Base-by-base conservation (phyloP, 1,140 invertebrate genomes). In the Nephotettix cincticeps region DNA sequence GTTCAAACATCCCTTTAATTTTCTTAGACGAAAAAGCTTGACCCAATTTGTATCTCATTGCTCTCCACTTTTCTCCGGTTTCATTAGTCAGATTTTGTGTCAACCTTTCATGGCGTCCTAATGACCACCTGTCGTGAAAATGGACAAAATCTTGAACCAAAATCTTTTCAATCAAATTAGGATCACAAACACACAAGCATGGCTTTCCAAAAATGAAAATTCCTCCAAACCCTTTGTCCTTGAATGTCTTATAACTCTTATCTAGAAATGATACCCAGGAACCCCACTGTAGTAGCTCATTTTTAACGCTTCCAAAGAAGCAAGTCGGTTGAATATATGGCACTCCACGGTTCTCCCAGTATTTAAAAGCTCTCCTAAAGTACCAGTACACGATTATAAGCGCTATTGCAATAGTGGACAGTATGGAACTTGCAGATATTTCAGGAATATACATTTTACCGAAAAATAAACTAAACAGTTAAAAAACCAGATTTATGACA, bases 71-170 rank as follows among this genome's bases (percentile, higher is more conserved):
- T 36, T 43, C 28, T 11, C 63, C 63, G 3, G 14, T 21, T 11
- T 13, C 1, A 11, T 25, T 11, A 30, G 19, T 25, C 28, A 65
- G 23, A 65, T 6, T 23, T 11, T 65, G 11, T 13, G 19, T 36
- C 29, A 65, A 23, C 23, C 6, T 9, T 2, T 65, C 63, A 11
- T 1, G 63, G 63, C 23, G 19, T 2, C 14, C 56, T 11, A 25
- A 1, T 13, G 14, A 14, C 25, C 29, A 9, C 19, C 63, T 32
- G 23, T 65, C 63, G 28, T 65, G 36, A 19, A 65, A 65, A 65
- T 65, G 28, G n/a, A 30, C 9, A 19, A 65, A 65, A 25, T 65
- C 63, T 65, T 65, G 14, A n/a, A 65, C 36, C n/a, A 65, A 19
- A 9, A 65, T 36, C 36, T n/a, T 32, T 36, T 65, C 63, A 4